Evolutionary conservation across 2,888 invertebrate genomes (phyloP).

Genomic region (Erpobdella octoculata): DNA sequence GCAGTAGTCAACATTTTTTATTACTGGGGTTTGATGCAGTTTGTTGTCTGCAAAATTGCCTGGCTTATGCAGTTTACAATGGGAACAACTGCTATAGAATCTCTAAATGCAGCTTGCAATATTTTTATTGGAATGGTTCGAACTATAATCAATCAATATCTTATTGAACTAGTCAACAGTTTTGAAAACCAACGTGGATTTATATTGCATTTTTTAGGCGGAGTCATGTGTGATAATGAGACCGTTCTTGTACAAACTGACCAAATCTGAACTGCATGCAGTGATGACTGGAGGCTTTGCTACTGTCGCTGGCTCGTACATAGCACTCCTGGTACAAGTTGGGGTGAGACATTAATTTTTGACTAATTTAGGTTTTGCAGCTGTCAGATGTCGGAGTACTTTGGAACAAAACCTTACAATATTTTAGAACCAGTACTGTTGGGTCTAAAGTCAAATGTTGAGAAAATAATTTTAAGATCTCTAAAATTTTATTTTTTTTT

Average conservation of each 20-base stretch:
- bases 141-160: no score
- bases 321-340: slow-evolving; percentile 67
- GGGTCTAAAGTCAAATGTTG: no score
- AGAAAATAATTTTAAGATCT: no score
- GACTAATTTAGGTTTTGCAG: no score
- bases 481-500: no score
- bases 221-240: slow-evolving; percentile 42
- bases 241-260: slow-evolving; percentile 42
- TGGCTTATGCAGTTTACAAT: slow-evolving; percentile 61
- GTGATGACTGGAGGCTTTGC: slow-evolving; percentile 89
- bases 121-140: slow-evolving; percentile 87
- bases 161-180: no score
- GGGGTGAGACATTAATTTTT: no score
- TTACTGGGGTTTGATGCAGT: slow-evolving; percentile 77
- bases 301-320: slow-evolving; percentile 77
- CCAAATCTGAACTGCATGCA: slow-evolving; percentile 53
- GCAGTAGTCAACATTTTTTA: slow-evolving; percentile 78
- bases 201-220: slow-evolving; percentile 38
- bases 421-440: no score
- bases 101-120: slow-evolving; percentile 80
- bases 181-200: no score
- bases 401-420: no score
- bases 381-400: no score
- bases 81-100: slow-evolving; percentile 75
- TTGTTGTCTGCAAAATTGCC: slow-evolving; percentile 69